Conservation (phyloP, 2,113 vertebrate species). For the Nothoprocta pentlandii region DNA sequence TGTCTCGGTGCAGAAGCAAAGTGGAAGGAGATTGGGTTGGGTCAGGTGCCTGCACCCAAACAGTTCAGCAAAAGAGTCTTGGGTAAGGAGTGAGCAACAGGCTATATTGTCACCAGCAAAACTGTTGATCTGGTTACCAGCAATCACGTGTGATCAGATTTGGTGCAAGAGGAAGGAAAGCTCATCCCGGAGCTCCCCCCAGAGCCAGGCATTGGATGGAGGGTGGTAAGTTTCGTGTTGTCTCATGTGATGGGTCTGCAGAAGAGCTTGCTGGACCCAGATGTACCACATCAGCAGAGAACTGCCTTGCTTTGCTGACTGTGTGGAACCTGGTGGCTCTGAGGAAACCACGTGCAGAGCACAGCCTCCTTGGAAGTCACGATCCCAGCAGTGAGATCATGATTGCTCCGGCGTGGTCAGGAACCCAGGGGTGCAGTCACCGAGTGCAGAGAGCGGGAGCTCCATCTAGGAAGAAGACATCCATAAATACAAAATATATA, state of each 20-base stretch:
- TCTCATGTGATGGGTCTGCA: neutral
- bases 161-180: neutral
- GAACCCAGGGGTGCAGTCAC: no score
- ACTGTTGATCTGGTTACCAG: neutral
- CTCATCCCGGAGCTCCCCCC: neutral
- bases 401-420: no score
- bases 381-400: no score
- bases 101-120: fast-evolving
- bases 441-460: no score
- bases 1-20: neutral
- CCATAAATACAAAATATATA: neutral
- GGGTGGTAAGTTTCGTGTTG: neutral
- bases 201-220: neutral
- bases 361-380: neutral
- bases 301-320: neutral
- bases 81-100: neutral
- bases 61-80: neutral
- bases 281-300: no score
- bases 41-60: neutral
- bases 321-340: neutral
- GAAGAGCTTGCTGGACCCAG: no score
- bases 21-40: neutral
- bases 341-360: neutral
- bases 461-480: neutral
- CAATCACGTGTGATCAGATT: fast-evolving